Percentiles rank a stretch among this genome's conserved stretches.
These are phyloP conservation scores for Thysanoteuthis rhombus DNA, from an alignment of 2,888 invertebrate genomes.

Conservation along the genomic window DNA sequence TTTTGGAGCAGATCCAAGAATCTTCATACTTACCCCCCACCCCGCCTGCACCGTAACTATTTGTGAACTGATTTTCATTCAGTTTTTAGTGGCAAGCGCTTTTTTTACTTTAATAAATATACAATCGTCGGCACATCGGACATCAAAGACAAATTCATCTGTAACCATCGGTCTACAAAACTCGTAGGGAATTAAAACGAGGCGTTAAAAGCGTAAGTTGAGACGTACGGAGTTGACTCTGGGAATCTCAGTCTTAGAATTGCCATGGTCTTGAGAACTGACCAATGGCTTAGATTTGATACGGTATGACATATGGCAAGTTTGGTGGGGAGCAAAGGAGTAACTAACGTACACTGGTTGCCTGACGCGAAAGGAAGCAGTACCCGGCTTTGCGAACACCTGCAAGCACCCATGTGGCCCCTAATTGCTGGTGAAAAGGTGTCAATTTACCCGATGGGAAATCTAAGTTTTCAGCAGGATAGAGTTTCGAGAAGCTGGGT, in stretches of 20 bases:
- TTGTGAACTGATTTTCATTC: no score
- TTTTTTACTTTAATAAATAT: not conserved
- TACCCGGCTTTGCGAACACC: not conserved
- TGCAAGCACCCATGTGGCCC: constrained; percentile 12
- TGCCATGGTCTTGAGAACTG: not conserved
- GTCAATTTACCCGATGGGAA: not conserved
- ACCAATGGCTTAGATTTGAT: not conserved
- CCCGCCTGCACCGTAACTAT: no score
- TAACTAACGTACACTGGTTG: not conserved
- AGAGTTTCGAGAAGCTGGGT: not conserved
- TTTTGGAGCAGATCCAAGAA: no score
- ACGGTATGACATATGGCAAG: not conserved
- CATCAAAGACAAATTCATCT: not conserved
- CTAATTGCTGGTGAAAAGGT: not conserved
- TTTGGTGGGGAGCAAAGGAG: not conserved
- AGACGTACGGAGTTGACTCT: not conserved
- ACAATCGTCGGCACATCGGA: not conserved
- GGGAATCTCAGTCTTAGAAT: not conserved
- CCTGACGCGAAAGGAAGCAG: not conserved
- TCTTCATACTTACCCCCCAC: no score
- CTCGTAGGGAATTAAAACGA: not conserved
- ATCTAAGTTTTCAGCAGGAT: not conserved
- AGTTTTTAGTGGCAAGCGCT: no score
- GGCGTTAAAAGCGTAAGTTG: not conserved
- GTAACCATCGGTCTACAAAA: not conserved